Base-by-base conservation (phyloP, 2,797 vertebrate genomes). In the Gobionotothen gibberifrons region DNA sequence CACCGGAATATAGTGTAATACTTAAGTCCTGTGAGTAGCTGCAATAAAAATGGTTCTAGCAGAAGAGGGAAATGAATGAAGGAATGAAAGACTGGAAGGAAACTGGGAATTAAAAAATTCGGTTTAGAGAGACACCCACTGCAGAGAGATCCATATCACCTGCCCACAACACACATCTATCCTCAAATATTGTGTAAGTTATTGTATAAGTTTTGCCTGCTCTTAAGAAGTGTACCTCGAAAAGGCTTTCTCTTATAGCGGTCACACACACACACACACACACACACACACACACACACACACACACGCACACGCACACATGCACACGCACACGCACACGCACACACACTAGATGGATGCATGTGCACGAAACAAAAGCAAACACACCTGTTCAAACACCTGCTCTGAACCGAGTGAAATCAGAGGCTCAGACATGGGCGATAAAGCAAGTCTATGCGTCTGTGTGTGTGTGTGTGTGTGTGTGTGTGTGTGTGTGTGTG, bases 301-400 rank as follows among this genome's bases (percentile, higher is more conserved):
- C 5, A 16, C 8, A 59, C 19, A 44, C 29, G 32, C 29, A 36
- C 32, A 36, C 32, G 36, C 54, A 59, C 21, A 60, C 12, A 58
- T 5, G 11, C 7, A 59, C 19, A 43, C 29, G 6, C 29, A 32
- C 29, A 32, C 29, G 6, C 29, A 48, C 59, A 43, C 26, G 1
- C 15, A 3, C 44, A 52, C 21, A 14, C 43, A 44, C 43, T 63
- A 16, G 44, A 61, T 51, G 46, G 42, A 64, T 53, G 69, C 42
- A 57, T 64, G 57, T 61, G 51, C 9, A 53, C n/a, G 73, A 32
- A 67, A 55, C 66, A 56, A 82, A 68, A 61, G 43, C 76, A 83
- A 83, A 81, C 81, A 79, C 81, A 86, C 82, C 83, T 86, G 79
- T 69, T 79, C 53, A 58, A 78, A 79, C 85, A 90, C 79, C 86